These are phyloP conservation scores for Ptycholaimellus sp. DNA, from an alignment of 2,888 invertebrate genomes.

Conservation along the genomic window DNA sequence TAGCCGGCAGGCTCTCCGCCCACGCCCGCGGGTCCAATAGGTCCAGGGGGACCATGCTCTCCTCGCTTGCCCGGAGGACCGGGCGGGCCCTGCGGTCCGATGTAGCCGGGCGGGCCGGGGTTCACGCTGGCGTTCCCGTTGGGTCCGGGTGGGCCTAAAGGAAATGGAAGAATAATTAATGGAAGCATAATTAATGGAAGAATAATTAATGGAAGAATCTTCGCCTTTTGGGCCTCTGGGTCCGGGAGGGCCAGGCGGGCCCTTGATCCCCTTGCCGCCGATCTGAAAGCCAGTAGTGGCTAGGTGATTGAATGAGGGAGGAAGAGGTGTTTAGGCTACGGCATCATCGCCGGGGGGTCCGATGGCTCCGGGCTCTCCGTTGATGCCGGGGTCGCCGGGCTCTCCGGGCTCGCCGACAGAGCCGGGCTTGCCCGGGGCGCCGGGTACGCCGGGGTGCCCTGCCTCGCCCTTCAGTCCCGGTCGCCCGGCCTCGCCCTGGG, in stretches of 20 bases:
- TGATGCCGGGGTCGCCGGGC: slow-evolving; percentile 17
- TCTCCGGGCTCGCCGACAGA: slow-evolving; percentile 16
- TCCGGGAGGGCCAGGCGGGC: slow-evolving; percentile 22
- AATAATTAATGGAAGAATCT: too few relatives aligned
- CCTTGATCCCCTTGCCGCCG: slow-evolving; percentile 22
- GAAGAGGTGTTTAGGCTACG: too few relatives aligned
- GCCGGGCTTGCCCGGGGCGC: slow-evolving; percentile 19
- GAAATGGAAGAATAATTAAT: too few relatives aligned
- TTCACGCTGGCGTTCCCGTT: slow-evolving; percentile 21
- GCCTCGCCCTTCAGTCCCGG: slow-evolving; percentile 17
- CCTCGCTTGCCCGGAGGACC: slow-evolving; percentile 18
- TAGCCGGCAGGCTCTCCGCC: slow-evolving; percentile 20
- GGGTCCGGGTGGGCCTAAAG: slow-evolving; percentile 19
- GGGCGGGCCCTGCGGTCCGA: slow-evolving; percentile 17
- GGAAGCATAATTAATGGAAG: too few relatives aligned
- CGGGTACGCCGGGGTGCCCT: slow-evolving; percentile 18
- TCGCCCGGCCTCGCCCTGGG: slow-evolving; percentile 20
- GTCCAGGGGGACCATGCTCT: slow-evolving; percentile 19
- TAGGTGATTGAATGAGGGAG: too few relatives aligned
- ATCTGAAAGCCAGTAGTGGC: too few relatives aligned
- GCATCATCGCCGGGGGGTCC: slow-evolving; percentile 23
- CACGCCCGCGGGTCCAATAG: slow-evolving; percentile 20
- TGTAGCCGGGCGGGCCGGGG: slow-evolving; percentile 20
- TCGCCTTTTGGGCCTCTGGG: slow-evolving; percentile 22
- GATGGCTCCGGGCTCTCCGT: slow-evolving; percentile 19